These are phyloP conservation scores for Leptocoma aspasia DNA, from an alignment of 2,113 vertebrate species.

Conservation along the genomic window DNA sequence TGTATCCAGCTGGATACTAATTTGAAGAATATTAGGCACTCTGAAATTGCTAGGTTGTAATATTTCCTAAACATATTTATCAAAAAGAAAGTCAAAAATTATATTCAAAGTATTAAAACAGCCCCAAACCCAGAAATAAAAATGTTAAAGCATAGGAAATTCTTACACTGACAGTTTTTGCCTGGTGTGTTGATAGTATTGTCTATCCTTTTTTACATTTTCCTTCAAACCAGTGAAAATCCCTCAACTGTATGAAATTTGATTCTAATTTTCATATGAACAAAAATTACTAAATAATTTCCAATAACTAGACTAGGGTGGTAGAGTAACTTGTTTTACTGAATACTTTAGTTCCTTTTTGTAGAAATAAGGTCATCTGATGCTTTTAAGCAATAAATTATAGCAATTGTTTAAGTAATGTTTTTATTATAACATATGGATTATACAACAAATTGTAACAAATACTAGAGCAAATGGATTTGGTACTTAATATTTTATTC, in stretches of 20 bases:
- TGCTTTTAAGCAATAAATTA: background rate
- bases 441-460: background rate
- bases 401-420: background rate
- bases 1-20: background rate
- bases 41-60: background rate
- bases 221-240: background rate
- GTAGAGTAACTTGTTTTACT: background rate
- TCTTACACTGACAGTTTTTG: background rate
- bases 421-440: background rate
- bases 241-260: background rate
- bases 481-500: background rate
- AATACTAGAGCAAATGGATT: background rate
- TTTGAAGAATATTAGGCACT: background rate
- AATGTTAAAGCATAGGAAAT: background rate
- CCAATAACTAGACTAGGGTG: background rate
- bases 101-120: background rate
- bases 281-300: background rate
- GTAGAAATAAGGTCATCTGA: background rate
- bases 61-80: background rate
- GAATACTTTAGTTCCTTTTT: background rate
- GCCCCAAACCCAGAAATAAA: background rate
- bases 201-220: background rate
- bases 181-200: background rate
- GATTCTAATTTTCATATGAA: background rate
- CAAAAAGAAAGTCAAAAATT: background rate